Percentiles rank a stretch among this genome's conserved stretches.
These are phyloP conservation scores for Eulemur rubriventer DNA, from an alignment of 2,797 vertebrate genomes.

Conservation along the genomic window DNA sequence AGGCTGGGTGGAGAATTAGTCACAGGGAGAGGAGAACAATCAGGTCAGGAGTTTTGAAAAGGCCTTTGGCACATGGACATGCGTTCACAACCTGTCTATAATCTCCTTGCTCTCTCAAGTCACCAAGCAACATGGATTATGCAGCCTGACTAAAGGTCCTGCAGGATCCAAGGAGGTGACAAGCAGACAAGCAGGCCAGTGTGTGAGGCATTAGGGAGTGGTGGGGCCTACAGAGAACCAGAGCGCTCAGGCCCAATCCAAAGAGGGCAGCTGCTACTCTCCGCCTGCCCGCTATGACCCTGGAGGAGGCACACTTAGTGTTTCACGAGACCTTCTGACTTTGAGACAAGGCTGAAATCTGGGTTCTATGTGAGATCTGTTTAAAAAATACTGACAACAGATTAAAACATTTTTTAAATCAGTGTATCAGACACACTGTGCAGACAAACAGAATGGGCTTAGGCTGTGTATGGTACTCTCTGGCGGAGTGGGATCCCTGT, in stretches of 20 bases:
- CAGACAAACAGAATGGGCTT: not conserved
- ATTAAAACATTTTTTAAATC: not conserved
- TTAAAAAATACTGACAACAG: not conserved
- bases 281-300: rapidly evolving
- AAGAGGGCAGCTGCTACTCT: not conserved
- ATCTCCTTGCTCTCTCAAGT: slow-evolving; percentile 90
- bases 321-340: not conserved
- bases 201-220: not conserved
- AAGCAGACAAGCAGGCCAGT: not conserved
- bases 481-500: not conserved
- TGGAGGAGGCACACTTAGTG: not conserved
- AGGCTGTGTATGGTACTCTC: not conserved
- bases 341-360: not conserved
- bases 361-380: not conserved
- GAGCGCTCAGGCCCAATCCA: not conserved
- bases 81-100: not conserved
- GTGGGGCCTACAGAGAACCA: not conserved
- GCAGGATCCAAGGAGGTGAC: not conserved
- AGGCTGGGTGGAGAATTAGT: not conserved
- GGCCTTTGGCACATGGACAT: not conserved
- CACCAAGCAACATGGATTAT: slow-evolving; percentile 83
- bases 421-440: not conserved
- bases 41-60: not conserved
- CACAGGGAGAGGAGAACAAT: not conserved
- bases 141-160: not conserved